Evolutionary conservation across 2,113 vertebrate genomes (phyloP).

Genomic region (Rhinolophus ferrumequinum): DNA sequence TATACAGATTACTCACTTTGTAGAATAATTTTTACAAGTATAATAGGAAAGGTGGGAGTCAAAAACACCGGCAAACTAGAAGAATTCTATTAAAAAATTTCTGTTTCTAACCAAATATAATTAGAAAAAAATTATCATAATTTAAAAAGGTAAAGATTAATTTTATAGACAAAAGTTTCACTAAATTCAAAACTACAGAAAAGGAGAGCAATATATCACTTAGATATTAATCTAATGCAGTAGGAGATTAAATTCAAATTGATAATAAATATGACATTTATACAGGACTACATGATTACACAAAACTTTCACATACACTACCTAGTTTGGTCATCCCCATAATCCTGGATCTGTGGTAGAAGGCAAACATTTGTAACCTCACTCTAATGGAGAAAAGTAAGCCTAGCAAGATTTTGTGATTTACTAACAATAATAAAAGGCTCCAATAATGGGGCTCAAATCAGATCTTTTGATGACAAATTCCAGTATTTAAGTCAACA

Average conservation of each 20-base stretch:
- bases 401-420: neutral
- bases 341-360: neutral
- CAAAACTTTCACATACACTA: neutral
- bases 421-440: neutral
- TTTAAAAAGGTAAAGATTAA: conserved; percentile 35
- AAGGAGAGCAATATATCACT: neutral
- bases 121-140: neutral
- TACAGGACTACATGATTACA: neutral
- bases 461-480: neutral
- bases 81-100: neutral
- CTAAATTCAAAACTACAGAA: neutral
- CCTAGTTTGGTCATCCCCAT: neutral
- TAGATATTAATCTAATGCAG: neutral
- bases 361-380: neutral
- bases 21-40: neutral
- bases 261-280: neutral
- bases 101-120: neutral
- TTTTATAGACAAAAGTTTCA: neutral
- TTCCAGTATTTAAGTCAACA: neutral
- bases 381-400: neutral
- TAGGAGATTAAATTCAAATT: neutral
- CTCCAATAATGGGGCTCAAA: neutral
- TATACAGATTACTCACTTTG: neutral
- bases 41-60: neutral
- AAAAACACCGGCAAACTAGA: neutral